Evolutionary conservation across 2,113 vertebrate species (phyloP), one percentile per base, ranked within the genome.

Genomic region (Pongo pygmaeus): DNA sequence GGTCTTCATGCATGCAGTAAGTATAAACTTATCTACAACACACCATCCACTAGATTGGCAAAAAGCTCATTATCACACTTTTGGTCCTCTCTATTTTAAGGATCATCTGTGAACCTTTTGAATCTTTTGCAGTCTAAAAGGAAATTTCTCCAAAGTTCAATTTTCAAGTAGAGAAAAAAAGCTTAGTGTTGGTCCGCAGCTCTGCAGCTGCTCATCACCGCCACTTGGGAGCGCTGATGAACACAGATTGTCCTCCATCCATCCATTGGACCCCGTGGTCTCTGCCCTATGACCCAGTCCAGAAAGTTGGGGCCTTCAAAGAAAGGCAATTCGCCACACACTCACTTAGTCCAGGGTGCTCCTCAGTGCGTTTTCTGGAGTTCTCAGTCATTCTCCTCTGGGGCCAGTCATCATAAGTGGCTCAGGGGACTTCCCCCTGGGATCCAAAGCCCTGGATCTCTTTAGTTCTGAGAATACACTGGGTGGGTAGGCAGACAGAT

Each of bases 51-150:
- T 5, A 55, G n/a, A 55, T 1, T 57, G 57, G 14, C 23, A 84
- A 72, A 75, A 55, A 20, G 35, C 7, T 46, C n/a, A 20, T 61
- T 16, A 67, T 52, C 9, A 27, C n/a, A 46, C 3, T 67, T 18
- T 38, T 50, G 84, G 11, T 32, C 1, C 11, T 18, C 8, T 79
- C 25, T 92, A 25, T 77, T 89, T 94, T 75, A 75, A 50, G 52
- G 40, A 55, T 48, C 55, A 92, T 27, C 79, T 32, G 25, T 3
- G 38, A 46, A 38, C 16, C 43, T 92, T 91, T 79, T 6, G 78
- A 59, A 93, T 91, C 48, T 46, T 86, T 96, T 79, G 27, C 25
- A 48, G 38, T 32, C 48, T 87, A 80, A 89, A 85, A 38, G n/a
- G 50, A 55, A 95, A 84, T 61, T 72, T 84, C 46, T 94, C 46